Evolutionary conservation across 2,113 vertebrate genomes (phyloP).

Genomic region (Rhynchomys soricoides): DNA sequence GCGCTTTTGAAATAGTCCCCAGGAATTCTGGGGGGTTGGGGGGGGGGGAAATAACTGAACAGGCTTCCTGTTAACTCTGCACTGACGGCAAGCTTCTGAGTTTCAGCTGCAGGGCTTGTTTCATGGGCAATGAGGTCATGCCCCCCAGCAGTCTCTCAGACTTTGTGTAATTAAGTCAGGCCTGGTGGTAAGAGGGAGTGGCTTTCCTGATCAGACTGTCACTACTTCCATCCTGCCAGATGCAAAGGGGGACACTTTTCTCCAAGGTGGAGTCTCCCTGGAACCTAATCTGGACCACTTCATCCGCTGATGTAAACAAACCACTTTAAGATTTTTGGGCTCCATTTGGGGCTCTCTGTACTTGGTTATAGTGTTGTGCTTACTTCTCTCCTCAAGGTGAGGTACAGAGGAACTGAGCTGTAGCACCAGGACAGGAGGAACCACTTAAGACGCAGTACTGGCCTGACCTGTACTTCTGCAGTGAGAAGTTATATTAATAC

Average conservation of each 20-base stretch:
- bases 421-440: neutral
- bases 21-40: conserved; percentile 30
- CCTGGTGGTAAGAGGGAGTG: neutral
- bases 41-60: conserved; percentile 34
- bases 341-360: neutral
- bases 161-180: conserved; percentile 29
- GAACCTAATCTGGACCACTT: neutral
- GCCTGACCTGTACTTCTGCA: neutral
- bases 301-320: neutral
- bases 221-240: neutral
- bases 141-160: neutral
- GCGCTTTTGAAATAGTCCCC: conserved; percentile 37
- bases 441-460: neutral
- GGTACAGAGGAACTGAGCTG: neutral
- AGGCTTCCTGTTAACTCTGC: conserved; percentile 54
- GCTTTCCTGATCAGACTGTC: neutral
- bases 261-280: neutral
- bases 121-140: conserved; percentile 17
- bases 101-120: conserved; percentile 9
- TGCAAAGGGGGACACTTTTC: neutral
- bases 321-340: neutral
- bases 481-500: neutral
- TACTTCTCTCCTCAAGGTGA: neutral
- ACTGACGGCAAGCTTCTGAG: neutral
- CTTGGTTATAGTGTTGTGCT: neutral